Conservation (phyloP, 2,888 invertebrate genomes). For the Drosophila buzzatii region DNA sequence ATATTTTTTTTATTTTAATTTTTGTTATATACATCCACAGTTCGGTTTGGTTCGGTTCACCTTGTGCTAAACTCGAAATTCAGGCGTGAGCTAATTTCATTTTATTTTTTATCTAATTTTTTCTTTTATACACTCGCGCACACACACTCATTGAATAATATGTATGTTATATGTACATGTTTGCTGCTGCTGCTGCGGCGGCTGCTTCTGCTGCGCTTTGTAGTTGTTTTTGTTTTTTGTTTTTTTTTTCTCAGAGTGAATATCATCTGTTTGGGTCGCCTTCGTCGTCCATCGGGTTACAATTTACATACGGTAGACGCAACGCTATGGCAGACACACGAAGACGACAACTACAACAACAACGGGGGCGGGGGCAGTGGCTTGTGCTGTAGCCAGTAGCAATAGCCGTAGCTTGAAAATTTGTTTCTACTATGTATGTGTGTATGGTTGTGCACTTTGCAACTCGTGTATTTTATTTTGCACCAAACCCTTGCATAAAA, state of each 20-base stretch:
- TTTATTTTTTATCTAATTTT: conserved; percentile 67
- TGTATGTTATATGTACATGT: conserved; percentile 55
- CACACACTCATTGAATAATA: conserved; percentile 68
- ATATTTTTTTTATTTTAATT: not conserved
- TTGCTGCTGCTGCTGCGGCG: conserved; percentile 44
- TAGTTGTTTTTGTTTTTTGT: conserved; percentile 49
- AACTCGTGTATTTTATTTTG: conserved; percentile 32
- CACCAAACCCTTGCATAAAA: conserved; percentile 58
- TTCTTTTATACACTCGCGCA: conserved; percentile 66
- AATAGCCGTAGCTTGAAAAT: conserved; percentile 51
- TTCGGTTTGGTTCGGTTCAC: conserved; percentile 58
- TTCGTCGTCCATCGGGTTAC: conserved; percentile 67
- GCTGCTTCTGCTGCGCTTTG: conserved; percentile 46
- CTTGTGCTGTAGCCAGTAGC: conserved; percentile 44
- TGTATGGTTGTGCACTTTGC: conserved; percentile 22
- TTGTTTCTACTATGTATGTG: conserved; percentile 28
- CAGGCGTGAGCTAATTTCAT: conserved; percentile 77
- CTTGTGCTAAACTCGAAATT: conserved; percentile 76
- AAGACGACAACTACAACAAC: conserved; percentile 40
- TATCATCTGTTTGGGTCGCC: conserved; percentile 68
- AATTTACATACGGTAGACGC: conserved; percentile 63
- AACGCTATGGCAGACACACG: conserved; percentile 55
- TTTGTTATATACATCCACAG: conserved; percentile 43
- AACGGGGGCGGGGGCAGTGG: conserved; percentile 42
- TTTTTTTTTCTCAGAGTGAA: conserved; percentile 51